Base-by-base conservation (phyloP, 2,797 vertebrate genomes). In the Amniataba percoides region DNA sequence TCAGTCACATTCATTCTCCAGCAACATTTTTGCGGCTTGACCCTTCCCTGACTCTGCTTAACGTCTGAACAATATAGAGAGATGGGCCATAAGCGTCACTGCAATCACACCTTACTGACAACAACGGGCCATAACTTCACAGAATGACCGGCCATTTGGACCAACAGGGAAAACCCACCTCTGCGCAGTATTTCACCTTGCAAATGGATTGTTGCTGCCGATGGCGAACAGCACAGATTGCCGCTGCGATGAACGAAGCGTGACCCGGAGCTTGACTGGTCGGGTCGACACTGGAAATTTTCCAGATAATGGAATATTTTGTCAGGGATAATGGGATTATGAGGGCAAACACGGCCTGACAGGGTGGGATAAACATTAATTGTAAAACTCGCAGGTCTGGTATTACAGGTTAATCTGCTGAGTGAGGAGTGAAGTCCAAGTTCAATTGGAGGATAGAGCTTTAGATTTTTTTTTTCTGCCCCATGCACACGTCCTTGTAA, bases 21-120 rank as follows among this genome's bases (percentile, higher is more conserved):
- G 59, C 71, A 62, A 65, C 84, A 63, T 82, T 82, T 31, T 70
- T 1, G 21, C 48, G 68, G 55, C 66, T 56, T 93, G 93, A 93
- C 92, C 91, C 84, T 81, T 91, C 55, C 31, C 43, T 94, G 92
- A 95, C 92, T 93, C 89, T 64, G 71, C 78, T 86, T 92, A 89
- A 91, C n/a, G 86, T 85, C 79, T 25, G 34, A 66, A 86, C 89
- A 83, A 90, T 87, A 77, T 68, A 83, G 89, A 91, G 87, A 81
- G 82, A 92, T 92, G 86, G 88, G 63, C 80, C 83, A 84, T 92
- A 80, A 89, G 85, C 85, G 68, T 83, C 88, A 55, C 80, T 21
- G 82, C 89, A 88, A 91, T 90, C 84, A 80, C 89, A 89, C 87
- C 86, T 87, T 66, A 71, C 88, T 87, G 89, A 89, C 91, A 92